These are phyloP conservation scores for Erynnis tages DNA, from an alignment of 2,888 invertebrate genomes.

Conservation along the genomic window DNA sequence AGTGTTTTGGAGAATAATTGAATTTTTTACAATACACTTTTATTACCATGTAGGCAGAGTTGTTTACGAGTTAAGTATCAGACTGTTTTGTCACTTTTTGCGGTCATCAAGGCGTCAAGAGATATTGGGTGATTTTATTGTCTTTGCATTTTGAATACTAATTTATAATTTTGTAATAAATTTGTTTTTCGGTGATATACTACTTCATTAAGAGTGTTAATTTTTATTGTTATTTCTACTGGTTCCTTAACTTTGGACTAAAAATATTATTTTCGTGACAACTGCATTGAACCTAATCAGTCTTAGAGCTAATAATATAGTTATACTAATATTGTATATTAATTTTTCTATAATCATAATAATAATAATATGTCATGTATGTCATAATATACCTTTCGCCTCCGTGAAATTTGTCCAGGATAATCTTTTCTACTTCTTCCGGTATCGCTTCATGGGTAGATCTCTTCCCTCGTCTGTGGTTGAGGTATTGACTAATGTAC, in stretches of 20 bases:
- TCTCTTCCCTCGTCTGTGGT: conserved; percentile 80
- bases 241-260: too few relatives aligned
- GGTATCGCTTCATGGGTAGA: conserved; percentile 49
- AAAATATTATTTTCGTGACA: too few relatives aligned
- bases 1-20: conserved; percentile 1
- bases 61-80: conserved; percentile 20
- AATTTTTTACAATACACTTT: conserved; percentile 9
- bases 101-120: neutral
- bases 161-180: too few relatives aligned
- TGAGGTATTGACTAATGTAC: conserved; percentile 87
- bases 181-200: too few relatives aligned
- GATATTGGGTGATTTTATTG: conserved; percentile 5
- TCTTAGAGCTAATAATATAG: too few relatives aligned
- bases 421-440: conserved; percentile 58
- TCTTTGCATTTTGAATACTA: too few relatives aligned
- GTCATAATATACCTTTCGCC: conserved; percentile 84
- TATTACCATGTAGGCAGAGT: conserved; percentile 24
- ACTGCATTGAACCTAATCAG: too few relatives aligned
- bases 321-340: too few relatives aligned
- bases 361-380: too few relatives aligned
- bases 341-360: too few relatives aligned
- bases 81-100: conserved; percentile 2
- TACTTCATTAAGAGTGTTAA: too few relatives aligned
- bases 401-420: conserved; percentile 84
- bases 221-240: too few relatives aligned